Base-by-base conservation (phyloP, 2,888 invertebrate genomes). In the Parasteatoda lunata region DNA sequence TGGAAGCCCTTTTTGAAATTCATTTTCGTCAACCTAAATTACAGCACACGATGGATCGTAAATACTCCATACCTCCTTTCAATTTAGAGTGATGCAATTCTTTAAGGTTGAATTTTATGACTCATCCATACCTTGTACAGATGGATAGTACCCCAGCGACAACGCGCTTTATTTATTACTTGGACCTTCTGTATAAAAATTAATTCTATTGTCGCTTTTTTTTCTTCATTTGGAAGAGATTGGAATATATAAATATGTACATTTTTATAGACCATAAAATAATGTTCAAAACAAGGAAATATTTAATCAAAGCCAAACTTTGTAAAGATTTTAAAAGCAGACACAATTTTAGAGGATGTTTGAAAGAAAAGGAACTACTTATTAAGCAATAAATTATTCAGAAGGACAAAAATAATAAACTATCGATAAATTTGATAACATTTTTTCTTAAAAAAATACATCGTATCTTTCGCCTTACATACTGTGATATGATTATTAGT, bases 11-110 rank as follows among this genome's bases (percentile, higher is more conserved):
- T 13, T 48, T 80, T 80, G 80, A 80, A 80, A 73, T 80, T 80
- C 80, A 73, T 72, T 66, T 80, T 51, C 52, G 54, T 51, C 80
- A 73, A 52, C 72, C 66, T 49, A 52, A 80, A 80, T 80, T 71
- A 51, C 72, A 45, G 49, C 65, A 52, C 49, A 59, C 51, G n/a
- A 65, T 51, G 65, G 80, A 45, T 54, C 80, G 66, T 80, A 80
- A 80, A 80, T 66, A 73, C 52, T 13, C 69, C 59, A 9, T 30
- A 30, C 59, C n/a, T 59, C 59, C 59, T 59, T 59, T 59, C 59
- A 59, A 59, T 59, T 59, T 59, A 59, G 59, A 59, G n/a, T 59
- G 59, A 59, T 9, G n/a, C 59, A 4, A 11, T 59, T 59, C 59
- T 59, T 59, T 9, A 59, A n/a, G n/a, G 9, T 59, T n/a, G n/a